Base-by-base conservation (phyloP, 2,888 invertebrate species). In the Lasioglossum villosulum region DNA sequence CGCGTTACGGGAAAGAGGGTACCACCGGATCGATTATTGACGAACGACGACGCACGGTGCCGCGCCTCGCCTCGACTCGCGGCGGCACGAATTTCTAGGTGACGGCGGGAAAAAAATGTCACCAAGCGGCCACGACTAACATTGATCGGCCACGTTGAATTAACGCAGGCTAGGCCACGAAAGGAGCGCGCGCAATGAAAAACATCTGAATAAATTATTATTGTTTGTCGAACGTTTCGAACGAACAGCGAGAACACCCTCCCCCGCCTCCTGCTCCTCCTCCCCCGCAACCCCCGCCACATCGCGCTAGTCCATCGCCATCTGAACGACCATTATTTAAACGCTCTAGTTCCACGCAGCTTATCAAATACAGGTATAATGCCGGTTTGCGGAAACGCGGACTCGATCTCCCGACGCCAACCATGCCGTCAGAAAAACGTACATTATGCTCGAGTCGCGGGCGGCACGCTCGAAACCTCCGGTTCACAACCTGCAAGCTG, bases 131-230 rank as follows among this genome's bases (percentile, higher is more conserved):
- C 37, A 39, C 77, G 83, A 45, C 52, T 48, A 59, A 30, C 80
- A 81, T 83, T 66, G 83, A 87, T 82, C 83, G 78, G 68, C 27
- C 59, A 78, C 80, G 78, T 52, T 81, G 89, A 83, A 89, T 90
- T 89, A 90, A 87, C 82, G 87, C 79, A 71, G 72, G 79, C 73
- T 42, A 37, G 78, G 56, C 78, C 66, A 75, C 14, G 80, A 80
- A 80, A 87, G 83, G 86, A 81, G 84, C 76, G 91, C 86, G 89
- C 84, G 88, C 89, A 90, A 84, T 91, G 92, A 93, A 95, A 95
- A 95, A 95, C 95, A 95, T 93, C 93, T 95, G 95, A 95, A 95
- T 95, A 95, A 95, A 95, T 95, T 92, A 95, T 95, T 92, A 93
- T 92, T 94, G 95, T 95, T 95, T 95, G 95, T 94, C 94, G 93